These are phyloP conservation scores for Scolopax bukidnonensis DNA, from an alignment of 2,797 vertebrate species.

Conservation along the genomic window DNA sequence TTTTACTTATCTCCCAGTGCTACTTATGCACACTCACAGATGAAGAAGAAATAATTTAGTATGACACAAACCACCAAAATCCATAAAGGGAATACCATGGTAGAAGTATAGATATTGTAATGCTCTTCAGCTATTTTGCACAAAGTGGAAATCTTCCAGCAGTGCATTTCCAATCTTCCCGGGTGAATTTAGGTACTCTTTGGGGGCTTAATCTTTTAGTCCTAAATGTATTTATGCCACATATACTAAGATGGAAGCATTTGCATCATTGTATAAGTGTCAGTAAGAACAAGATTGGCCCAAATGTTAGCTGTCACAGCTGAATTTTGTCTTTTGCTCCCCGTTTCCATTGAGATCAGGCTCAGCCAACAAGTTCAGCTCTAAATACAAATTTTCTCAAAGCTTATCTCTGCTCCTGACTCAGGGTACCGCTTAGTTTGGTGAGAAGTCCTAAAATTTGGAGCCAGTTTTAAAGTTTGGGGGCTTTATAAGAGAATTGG, in stretches of 20 bases:
- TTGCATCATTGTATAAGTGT: background rate
- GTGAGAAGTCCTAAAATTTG: background rate
- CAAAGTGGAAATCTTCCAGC: background rate
- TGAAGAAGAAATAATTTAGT: constrained; percentile 2
- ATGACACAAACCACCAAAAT: background rate
- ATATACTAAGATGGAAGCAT: background rate
- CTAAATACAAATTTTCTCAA: background rate
- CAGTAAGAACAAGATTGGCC: background rate
- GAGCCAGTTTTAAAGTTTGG: background rate
- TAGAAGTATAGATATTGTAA: background rate
- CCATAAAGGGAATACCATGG: background rate
- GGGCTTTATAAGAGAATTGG: background rate
- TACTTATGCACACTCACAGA: background rate
- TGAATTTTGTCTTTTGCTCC: background rate
- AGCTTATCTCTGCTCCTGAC: background rate
- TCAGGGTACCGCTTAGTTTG: background rate
- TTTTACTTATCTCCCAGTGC: background rate
- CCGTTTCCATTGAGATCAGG: background rate
- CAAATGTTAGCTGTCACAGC: background rate
- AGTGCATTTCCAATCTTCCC: background rate
- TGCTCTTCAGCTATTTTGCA: background rate
- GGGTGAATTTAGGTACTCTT: background rate
- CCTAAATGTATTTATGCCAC: background rate
- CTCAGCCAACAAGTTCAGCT: background rate
- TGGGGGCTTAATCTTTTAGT: background rate